phyloP scores from a whole-genome alignment of 2,888 invertebrate genomes.

The Caenorhabditis imperialis region DNA sequence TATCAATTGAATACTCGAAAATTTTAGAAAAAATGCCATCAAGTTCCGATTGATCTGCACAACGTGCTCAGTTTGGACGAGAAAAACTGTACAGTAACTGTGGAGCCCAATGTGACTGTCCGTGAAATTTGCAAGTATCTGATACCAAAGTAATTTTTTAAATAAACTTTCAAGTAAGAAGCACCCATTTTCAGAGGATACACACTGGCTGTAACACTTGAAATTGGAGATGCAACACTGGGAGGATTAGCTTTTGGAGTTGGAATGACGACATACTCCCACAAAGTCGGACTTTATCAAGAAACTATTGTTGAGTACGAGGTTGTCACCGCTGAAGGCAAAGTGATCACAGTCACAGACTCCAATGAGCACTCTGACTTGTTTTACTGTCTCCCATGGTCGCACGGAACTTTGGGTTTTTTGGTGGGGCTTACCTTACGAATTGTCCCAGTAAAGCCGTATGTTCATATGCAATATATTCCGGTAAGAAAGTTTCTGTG shows the following conservation, averaged over 20 bases:
- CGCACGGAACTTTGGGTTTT: slow-evolving; percentile 82
- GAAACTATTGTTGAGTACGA: slow-evolving; percentile 84
- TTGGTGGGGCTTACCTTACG: slow-evolving; percentile 83
- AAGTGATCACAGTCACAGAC: slow-evolving; percentile 79
- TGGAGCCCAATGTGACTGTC: slow-evolving; percentile 84
- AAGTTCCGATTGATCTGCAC: slow-evolving; percentile 83
- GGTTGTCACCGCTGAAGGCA: slow-evolving; percentile 83
- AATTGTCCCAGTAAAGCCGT: slow-evolving; percentile 83
- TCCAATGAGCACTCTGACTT: slow-evolving; percentile 82
- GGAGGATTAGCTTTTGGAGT: slow-evolving; percentile 85
- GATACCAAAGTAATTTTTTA: slow-evolving; percentile 78
- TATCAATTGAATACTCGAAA: no score
- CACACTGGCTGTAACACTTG: slow-evolving; percentile 84
- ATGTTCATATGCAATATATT: slow-evolving; percentile 83
- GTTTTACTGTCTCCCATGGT: slow-evolving; percentile 83
- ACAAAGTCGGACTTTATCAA: slow-evolving; percentile 84
- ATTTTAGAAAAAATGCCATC: slow-evolving; percentile 81
- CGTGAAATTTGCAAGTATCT: slow-evolving; percentile 83
- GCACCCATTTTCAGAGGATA: slow-evolving; percentile 80
- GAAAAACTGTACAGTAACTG: slow-evolving; percentile 82
- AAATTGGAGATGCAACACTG: slow-evolving; percentile 84
- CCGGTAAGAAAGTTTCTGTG: slow-evolving; percentile 79
- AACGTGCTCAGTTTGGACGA: slow-evolving; percentile 83
- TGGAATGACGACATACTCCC: slow-evolving; percentile 86
- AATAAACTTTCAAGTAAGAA: neutral